Conservation (phyloP, 2,113 vertebrate species). For the Urocynchramus pylzowi region DNA sequence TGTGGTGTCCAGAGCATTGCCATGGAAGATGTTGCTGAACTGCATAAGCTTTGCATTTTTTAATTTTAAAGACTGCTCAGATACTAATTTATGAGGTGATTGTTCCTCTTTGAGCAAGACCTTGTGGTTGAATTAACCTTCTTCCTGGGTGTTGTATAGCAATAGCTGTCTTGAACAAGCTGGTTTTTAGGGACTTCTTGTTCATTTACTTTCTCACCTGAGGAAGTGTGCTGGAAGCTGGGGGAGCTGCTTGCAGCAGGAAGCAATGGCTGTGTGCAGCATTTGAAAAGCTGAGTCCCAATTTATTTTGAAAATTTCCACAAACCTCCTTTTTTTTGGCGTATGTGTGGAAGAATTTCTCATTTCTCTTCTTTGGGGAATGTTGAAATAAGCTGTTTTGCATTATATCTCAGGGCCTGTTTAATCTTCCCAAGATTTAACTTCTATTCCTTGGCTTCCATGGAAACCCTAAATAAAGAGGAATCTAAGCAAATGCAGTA, state of each 20-base stretch:
- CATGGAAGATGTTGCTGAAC: background rate
- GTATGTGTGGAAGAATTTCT: background rate
- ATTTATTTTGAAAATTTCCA: background rate
- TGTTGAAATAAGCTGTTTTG: constrained; percentile 44
- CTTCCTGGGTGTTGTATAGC: background rate
- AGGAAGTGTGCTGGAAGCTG: background rate
- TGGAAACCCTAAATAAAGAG: constrained; percentile 50
- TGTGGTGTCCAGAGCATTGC: background rate
- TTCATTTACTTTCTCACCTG: background rate
- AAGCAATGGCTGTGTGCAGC: fast-evolving
- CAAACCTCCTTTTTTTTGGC: background rate
- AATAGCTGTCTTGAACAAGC: background rate
- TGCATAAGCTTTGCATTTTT: background rate
- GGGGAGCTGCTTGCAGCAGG: background rate
- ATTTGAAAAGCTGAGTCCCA: background rate
- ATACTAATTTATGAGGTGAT: constrained; percentile 1
- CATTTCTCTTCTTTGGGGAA: background rate
- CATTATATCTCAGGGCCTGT: constrained; percentile 31
- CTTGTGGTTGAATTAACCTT: background rate
- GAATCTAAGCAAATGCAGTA: background rate
- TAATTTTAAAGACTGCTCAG: background rate
- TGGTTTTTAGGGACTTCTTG: background rate
- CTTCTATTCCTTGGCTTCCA: constrained; percentile 44
- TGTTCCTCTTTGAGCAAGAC: background rate
- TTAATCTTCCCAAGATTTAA: constrained; percentile 47